Percentiles rank a stretch among this genome's conserved stretches.
Evolutionary conservation across 2,797 vertebrate genomes (phyloP).

Genomic region (Gymnocypris eckloni): DNA sequence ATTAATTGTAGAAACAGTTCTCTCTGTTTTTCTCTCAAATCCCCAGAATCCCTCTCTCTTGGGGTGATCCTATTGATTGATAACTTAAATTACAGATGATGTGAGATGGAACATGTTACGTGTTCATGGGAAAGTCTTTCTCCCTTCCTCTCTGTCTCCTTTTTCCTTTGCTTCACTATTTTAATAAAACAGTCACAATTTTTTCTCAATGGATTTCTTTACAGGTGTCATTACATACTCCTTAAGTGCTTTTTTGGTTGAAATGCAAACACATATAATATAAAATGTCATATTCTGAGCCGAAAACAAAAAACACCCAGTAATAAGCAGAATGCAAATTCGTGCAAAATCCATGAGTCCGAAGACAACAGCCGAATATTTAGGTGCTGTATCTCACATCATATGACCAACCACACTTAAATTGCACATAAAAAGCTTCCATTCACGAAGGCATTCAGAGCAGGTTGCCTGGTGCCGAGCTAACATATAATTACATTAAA

Average conservation of each 20-base stretch:
- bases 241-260: neutral
- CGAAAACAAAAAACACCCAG: neutral
- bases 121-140: slow-evolving; percentile 36
- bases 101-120: slow-evolving; percentile 64
- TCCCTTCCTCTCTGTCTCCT: neutral
- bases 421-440: slow-evolving; percentile 45
- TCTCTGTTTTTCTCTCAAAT: slow-evolving; percentile 42
- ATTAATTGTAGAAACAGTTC: slow-evolving; percentile 61
- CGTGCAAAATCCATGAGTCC: slow-evolving; percentile 13
- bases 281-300: neutral
- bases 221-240: neutral
- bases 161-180: neutral
- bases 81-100: slow-evolving; percentile 75
- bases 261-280: neutral
- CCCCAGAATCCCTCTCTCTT: slow-evolving; percentile 61
- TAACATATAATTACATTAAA: slow-evolving; percentile 61
- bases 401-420: slow-evolving; percentile 39
- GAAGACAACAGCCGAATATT: slow-evolving; percentile 29
- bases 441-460: slow-evolving; percentile 48
- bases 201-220: neutral
- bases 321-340: neutral
- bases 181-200: neutral
- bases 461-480: slow-evolving; percentile 62
- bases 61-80: slow-evolving; percentile 73
- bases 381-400: slow-evolving; percentile 20